Conservation (phyloP, 2,888 invertebrate genomes). For the Sicus ferrugineus region DNA sequence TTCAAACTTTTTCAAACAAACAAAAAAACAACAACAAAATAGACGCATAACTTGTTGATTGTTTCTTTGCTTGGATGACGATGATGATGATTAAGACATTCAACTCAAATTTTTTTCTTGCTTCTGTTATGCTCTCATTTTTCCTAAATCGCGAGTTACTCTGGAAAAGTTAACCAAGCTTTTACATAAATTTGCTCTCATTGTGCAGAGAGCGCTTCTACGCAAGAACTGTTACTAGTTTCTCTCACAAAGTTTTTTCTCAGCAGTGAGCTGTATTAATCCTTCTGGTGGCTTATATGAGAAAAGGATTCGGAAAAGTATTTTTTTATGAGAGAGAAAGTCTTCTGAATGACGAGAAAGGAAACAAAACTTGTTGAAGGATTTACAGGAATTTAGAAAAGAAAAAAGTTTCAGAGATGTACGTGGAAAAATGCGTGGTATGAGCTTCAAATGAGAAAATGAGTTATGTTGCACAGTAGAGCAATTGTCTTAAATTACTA, state of each 20-base stretch:
- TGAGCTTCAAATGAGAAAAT: slow-evolving; percentile 13
- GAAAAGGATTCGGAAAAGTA: neutral
- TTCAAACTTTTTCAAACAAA: too few species aligned
- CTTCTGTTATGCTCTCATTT: too few species aligned
- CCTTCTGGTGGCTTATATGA: neutral
- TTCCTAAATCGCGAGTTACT: too few species aligned
- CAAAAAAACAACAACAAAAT: too few species aligned
- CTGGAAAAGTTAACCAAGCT: too few species aligned
- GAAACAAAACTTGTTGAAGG: slow-evolving; percentile 9
- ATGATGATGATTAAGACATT: slow-evolving; percentile 29
- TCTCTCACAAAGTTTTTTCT: too few species aligned
- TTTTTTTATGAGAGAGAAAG: neutral
- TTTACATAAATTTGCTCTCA: too few species aligned
- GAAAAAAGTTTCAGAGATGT: slow-evolving; percentile 9
- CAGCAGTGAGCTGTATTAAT: neutral
- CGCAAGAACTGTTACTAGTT: too few species aligned
- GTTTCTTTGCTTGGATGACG: neutral
- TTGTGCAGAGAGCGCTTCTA: too few species aligned
- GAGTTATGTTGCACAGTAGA: slow-evolving; percentile 4
- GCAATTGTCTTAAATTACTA: neutral
- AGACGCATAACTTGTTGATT: slow-evolving; percentile 37
- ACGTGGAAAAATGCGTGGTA: slow-evolving; percentile 26
- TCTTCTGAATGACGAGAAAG: neutral
- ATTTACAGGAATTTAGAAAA: slow-evolving; percentile 5
- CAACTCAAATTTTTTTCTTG: slow-evolving; percentile 12